Evolutionary conservation across 2,113 vertebrate species (phyloP).

Genomic region (Amia ocellicauda): DNA sequence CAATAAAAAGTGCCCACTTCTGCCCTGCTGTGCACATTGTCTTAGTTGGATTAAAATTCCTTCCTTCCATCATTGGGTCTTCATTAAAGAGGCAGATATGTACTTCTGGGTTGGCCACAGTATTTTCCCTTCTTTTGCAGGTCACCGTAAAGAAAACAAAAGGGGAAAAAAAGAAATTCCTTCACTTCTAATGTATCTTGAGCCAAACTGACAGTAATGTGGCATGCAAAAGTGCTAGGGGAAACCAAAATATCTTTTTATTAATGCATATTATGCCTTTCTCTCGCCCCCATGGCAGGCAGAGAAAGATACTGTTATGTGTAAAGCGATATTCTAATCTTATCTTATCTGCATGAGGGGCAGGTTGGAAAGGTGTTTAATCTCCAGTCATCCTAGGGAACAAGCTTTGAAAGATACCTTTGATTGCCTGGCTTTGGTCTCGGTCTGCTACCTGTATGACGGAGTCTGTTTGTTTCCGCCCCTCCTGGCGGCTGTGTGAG

Average conservation of each 20-base stretch:
- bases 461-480: slow-evolving; percentile 21
- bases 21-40: background rate
- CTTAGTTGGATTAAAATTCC: no score
- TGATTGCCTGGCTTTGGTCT: slow-evolving; percentile 13
- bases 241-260: slow-evolving; percentile 34
- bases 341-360: slow-evolving; percentile 30
- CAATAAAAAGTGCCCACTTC: background rate
- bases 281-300: slow-evolving; percentile 19
- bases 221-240: slow-evolving; percentile 14
- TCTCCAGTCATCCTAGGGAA: slow-evolving; percentile 32
- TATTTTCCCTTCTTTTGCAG: background rate
- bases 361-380: slow-evolving; percentile 35
- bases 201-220: slow-evolving; percentile 12
- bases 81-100: no score
- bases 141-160: background rate
- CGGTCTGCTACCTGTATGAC: slow-evolving; percentile 32
- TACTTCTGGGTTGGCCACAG: no score
- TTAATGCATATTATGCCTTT: slow-evolving; percentile 9
- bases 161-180: slow-evolving; percentile 23
- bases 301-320: slow-evolving; percentile 39
- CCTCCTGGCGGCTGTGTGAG: slow-evolving; percentile 25
- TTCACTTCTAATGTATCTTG: slow-evolving; percentile 14
- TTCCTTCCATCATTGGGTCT: no score
- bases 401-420: slow-evolving; percentile 11
- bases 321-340: slow-evolving; percentile 31